Percentiles rank a stretch among this genome's conserved stretches.
phyloP scores from a whole-genome alignment of 2,113 vertebrate genomes.

The Nesogale talazaci region DNA sequence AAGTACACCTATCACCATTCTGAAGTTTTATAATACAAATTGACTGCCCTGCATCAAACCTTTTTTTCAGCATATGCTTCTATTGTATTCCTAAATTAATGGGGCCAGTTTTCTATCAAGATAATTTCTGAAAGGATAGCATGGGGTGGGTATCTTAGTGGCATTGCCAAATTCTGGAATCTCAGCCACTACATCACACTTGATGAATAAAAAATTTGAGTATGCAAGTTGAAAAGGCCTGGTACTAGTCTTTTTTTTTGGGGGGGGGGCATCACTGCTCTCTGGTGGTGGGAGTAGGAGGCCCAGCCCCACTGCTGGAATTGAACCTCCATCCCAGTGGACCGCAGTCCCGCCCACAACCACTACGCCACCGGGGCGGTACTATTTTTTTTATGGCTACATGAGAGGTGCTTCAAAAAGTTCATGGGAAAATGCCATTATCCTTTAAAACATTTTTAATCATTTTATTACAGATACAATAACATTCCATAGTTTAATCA shows the following conservation, averaged over 20 bases:
- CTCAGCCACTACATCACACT: not conserved
- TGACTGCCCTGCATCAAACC: not conserved
- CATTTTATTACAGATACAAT: no score
- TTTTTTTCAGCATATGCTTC: conserved; percentile 17
- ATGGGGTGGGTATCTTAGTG: conserved; percentile 25
- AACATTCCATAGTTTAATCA: no score
- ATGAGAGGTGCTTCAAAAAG: no score
- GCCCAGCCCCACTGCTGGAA: no score
- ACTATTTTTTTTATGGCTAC: not conserved
- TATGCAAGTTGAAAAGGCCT: not conserved
- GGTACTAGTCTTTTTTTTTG: not conserved
- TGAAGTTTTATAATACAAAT: conserved; percentile 45
- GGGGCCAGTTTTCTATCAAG: conserved; percentile 2
- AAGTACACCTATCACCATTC: conserved; percentile 27
- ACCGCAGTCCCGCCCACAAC: no score
- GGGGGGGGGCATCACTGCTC: no score
- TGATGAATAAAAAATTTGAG: conserved; percentile 20
- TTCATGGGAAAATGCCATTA: not conserved
- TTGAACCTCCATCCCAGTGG: no score
- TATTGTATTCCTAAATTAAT: not conserved
- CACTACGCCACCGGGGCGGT: no score
- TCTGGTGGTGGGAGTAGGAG: no score
- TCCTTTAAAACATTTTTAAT: no score
- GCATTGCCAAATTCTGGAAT: conserved; percentile 37
- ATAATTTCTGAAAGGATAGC: conserved; percentile 27